Percentiles rank a stretch among this genome's conserved stretches.
Evolutionary conservation across 2,113 vertebrate genomes (phyloP).

Genomic region (Dromiciops gliroides): DNA sequence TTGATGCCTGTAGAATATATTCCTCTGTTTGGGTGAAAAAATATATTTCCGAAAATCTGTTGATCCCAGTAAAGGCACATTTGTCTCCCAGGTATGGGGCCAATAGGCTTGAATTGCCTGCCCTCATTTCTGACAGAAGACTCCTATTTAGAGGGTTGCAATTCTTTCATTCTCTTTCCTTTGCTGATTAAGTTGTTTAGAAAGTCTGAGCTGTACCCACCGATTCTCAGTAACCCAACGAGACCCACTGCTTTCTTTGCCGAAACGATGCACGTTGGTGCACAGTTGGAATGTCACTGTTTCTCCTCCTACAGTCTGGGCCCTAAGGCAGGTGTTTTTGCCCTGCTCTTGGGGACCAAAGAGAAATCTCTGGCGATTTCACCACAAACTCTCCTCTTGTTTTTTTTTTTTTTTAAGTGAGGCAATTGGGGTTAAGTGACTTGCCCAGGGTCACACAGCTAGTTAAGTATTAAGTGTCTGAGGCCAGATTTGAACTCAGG

Average conservation of each 20-base stretch:
- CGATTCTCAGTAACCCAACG: slow-evolving; percentile 34
- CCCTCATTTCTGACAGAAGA: slow-evolving; percentile 53
- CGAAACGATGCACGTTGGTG: slow-evolving; percentile 49
- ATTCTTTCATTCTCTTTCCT: slow-evolving; percentile 24
- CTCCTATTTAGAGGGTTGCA: background rate
- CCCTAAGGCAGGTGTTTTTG: slow-evolving; percentile 20
- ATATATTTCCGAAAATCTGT: background rate
- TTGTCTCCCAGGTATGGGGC: slow-evolving; percentile 7
- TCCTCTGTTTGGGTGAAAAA: background rate
- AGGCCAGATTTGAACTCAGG: too few species aligned
- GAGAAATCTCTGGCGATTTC: slow-evolving; percentile 36
- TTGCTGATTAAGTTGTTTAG: slow-evolving; percentile 45
- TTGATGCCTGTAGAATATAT: background rate
- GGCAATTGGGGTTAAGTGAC: too few species aligned
- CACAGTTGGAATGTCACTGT: slow-evolving; percentile 28
- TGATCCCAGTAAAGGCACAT: slow-evolving; percentile 27
- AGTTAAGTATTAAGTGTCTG: too few species aligned
- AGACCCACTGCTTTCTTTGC: slow-evolving; percentile 8
- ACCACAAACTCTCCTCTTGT: slow-evolving; percentile 1
- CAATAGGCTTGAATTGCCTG: background rate
- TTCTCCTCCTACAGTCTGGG: slow-evolving; percentile 18
- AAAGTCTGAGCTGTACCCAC: slow-evolving; percentile 11
- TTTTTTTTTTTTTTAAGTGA: too few species aligned
- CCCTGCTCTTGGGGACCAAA: slow-evolving; percentile 17
- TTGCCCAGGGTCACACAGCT: too few species aligned